Base-by-base conservation (phyloP, 2,888 invertebrate species). In the Xestoiulus laeticollis region DNA sequence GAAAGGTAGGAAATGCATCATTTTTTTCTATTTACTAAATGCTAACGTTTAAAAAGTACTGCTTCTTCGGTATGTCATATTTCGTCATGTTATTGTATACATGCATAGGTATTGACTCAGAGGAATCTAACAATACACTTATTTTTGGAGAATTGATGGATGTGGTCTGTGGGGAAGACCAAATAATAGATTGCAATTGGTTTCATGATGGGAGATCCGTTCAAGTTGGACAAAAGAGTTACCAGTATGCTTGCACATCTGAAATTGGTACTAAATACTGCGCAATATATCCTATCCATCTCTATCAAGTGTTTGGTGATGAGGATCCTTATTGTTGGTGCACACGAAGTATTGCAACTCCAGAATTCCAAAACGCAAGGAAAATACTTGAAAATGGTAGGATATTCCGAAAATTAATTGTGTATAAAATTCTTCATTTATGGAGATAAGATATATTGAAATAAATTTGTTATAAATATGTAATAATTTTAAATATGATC, bases 171-270 rank as follows among this genome's bases (percentile, higher is more conserved):
- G 30, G 14, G 12, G 30, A 30, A 14, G 30, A 30, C 1, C 30
- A 78, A 78, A 78, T 30, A 30, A 26, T 78, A 5, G 78, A 78
- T 30, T 78, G 78, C 78, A 30, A 30, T 78, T 78, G 78, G 78
- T 22, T 78, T 1, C 78, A 78, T 78, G 12, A 30, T 30, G 30
- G 30, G 4, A 78, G 14, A 14, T 78, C 78, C 14, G 30, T 30
- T 30, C 30, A 78, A 30, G 78, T 78, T 14, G 30, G 78, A 78
- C 26, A 26, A 12, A 10, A 12, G 14, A 10, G 30, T 78, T 78
- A 78, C 30, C 30, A 78, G 30, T 78, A 30, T 30, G 14, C 26
- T 22, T 78, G 78, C 78, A 30, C 78, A 0, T 26, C 78, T 22
- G 78, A 26, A 30, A 78, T 3, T 30, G 78, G 16, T 2, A 30